Percentiles rank a stretch among this genome's conserved stretches.
These are phyloP conservation scores for Epiblema foenella DNA, from an alignment of 2,888 invertebrate genomes.

Conservation along the genomic window DNA sequence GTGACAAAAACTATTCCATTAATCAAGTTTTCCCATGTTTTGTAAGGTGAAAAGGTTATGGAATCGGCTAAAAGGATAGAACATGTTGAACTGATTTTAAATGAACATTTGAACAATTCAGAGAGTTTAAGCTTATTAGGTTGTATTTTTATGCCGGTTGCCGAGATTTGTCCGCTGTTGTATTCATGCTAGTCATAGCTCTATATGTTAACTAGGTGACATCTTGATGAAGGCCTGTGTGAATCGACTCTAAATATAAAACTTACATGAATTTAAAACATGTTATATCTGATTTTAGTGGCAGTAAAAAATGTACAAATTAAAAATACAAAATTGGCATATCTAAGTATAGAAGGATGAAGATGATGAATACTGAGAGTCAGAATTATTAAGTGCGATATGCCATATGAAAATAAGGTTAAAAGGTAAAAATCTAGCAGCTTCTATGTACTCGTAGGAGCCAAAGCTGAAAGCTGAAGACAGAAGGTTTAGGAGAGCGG, in stretches of 20 bases:
- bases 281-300: too few relatives aligned
- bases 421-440: not conserved
- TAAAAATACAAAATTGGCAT: too few relatives aligned
- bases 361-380: too few relatives aligned
- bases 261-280: too few relatives aligned
- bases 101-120: conserved; percentile 21
- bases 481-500: too few relatives aligned
- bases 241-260: conserved; percentile 3
- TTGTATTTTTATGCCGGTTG: conserved; percentile 46
- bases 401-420: not conserved
- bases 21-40: not conserved
- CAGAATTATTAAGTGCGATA: too few relatives aligned
- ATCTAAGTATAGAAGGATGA: not conserved
- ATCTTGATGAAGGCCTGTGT: conserved; percentile 17
- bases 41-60: too few relatives aligned
- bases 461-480: too few relatives aligned
- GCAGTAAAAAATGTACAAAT: too few relatives aligned
- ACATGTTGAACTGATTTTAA: too few relatives aligned
- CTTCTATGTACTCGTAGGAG: too few relatives aligned
- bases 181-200: conserved; percentile 51
- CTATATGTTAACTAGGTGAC: conserved; percentile 53
- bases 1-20: not conserved
- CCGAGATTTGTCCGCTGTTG: conserved; percentile 56
- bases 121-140: not conserved
- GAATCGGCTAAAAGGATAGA: not conserved